Conservation (phyloP, 2,113 vertebrate genomes). For the Aegithalos caudatus region DNA sequence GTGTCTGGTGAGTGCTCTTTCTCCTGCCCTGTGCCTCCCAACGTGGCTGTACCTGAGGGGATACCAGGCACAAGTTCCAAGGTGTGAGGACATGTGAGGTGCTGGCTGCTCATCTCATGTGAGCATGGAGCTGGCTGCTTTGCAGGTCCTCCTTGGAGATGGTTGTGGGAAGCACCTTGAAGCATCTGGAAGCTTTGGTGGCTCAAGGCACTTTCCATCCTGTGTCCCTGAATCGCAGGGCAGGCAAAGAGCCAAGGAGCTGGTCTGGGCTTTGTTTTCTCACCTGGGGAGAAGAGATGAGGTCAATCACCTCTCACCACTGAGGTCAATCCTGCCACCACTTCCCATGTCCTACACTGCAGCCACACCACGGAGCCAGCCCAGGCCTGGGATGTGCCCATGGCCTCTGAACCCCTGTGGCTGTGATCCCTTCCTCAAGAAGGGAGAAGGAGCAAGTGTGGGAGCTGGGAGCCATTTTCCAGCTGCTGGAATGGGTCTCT, state of each 20-base stretch:
- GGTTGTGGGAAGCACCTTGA: neutral
- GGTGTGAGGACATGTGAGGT: neutral
- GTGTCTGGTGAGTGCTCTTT: neutral
- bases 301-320: neutral
- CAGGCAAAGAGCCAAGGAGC: neutral
- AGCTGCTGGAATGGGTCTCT: neutral
- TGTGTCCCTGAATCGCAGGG: fast-evolving
- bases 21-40: neutral
- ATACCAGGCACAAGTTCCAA: no score
- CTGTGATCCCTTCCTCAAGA: neutral
- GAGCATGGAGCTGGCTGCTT: neutral
- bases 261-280: neutral
- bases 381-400: fast-evolving
- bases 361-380: neutral
- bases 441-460: neutral
- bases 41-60: neutral
- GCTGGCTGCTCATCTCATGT: neutral
- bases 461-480: neutral
- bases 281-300: neutral
- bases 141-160: neutral
- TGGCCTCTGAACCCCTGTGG: neutral
- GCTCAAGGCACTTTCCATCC: neutral
- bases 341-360: neutral
- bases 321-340: neutral
- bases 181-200: neutral